Conservation (phyloP, 2,113 vertebrate genomes). For the Suricata suricatta region DNA sequence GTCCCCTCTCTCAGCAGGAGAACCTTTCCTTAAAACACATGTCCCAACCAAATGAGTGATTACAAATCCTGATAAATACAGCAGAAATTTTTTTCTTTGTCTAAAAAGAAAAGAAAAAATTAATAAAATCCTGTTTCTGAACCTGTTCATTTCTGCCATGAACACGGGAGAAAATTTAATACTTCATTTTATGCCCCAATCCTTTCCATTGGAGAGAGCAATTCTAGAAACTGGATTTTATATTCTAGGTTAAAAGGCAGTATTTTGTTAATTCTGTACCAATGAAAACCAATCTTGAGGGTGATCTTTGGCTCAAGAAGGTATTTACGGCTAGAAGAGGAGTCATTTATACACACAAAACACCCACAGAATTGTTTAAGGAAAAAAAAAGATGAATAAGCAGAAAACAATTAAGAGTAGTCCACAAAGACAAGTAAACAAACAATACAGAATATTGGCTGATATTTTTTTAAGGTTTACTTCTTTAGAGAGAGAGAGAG, state of each 20-base stretch:
- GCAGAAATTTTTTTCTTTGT: background rate
- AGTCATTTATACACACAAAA: background rate
- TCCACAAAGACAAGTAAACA: background rate
- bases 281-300: background rate
- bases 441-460: background rate
- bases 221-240: background rate
- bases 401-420: background rate
- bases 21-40: background rate
- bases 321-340: background rate
- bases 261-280: background rate
- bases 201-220: background rate
- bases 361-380: background rate
- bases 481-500: background rate
- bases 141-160: too few relatives aligned
- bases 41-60: background rate
- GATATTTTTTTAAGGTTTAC: background rate
- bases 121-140: too few relatives aligned
- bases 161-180: background rate
- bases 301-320: background rate
- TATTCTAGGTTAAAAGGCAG: background rate
- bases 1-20: background rate
- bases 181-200: slow-evolving; percentile 8
- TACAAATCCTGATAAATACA: background rate
- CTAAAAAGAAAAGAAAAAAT: too few relatives aligned
- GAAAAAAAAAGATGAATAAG: background rate